Conservation (phyloP, 2,888 invertebrate species). For the Mystacides longicornis region DNA sequence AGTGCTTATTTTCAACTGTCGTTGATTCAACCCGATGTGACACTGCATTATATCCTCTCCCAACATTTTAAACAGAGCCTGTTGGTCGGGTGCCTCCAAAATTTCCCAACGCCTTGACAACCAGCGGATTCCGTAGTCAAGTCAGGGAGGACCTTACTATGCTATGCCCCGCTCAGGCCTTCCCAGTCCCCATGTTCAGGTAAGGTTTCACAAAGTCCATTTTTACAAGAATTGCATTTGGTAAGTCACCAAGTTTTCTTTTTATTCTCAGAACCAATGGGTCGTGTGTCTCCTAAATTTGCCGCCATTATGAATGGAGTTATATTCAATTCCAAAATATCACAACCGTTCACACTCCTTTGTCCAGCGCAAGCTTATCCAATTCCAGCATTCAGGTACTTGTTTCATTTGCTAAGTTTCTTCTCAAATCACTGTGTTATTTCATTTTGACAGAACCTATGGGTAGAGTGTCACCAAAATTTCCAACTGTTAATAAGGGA, state of each 20-base stretch:
- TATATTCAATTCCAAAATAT: conserved; percentile 48
- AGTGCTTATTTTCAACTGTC: too few relatives aligned
- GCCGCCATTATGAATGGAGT: conserved; percentile 55
- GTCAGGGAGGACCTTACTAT: conserved; percentile 49
- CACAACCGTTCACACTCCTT: conserved; percentile 47
- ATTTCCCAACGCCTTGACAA: conserved; percentile 52
- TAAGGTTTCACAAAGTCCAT: conserved; percentile 38
- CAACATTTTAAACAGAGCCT: conserved; percentile 55
- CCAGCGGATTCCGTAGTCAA: conserved; percentile 55
- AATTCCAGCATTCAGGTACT: conserved; percentile 54
- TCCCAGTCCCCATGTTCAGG: conserved; percentile 64
- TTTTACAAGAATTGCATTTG: not conserved
- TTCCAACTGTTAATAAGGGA: conserved; percentile 42
- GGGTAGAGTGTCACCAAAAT: conserved; percentile 66
- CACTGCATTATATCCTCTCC: conserved; percentile 32
- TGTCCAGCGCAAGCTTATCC: conserved; percentile 63
- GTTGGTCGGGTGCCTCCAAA: conserved; percentile 60
- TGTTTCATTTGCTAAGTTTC: not conserved
- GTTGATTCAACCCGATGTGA: too few relatives aligned
- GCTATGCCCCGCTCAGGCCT: conserved; percentile 65
- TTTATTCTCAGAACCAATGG: conserved; percentile 54
- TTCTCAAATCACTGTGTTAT: not conserved
- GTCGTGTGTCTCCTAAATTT: conserved; percentile 60
- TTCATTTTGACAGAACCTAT: conserved; percentile 54
- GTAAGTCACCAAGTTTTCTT: not conserved